Conservation (phyloP, 2,797 vertebrate species). For the Pempheris klunzingeri region DNA sequence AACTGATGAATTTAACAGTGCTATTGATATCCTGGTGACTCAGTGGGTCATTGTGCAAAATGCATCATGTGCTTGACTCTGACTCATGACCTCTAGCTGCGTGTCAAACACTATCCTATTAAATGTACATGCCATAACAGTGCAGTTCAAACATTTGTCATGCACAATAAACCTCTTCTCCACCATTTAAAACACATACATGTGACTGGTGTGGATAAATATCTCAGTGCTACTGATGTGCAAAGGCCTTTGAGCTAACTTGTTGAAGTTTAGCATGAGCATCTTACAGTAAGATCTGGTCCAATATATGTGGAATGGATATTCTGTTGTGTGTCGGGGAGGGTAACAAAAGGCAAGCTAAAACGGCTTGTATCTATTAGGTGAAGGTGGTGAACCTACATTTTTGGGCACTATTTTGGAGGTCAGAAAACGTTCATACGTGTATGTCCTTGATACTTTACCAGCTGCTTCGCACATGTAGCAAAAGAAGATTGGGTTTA, state of each 20-base stretch:
- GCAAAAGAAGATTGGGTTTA: conserved; percentile 31
- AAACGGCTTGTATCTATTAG: conserved; percentile 64
- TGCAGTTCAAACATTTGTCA: conserved; percentile 39
- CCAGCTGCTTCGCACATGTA: conserved; percentile 78
- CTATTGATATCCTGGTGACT: conserved; percentile 22
- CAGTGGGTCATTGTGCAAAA: not conserved
- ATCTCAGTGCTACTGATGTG: conserved; percentile 2
- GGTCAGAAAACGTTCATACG: conserved; percentile 67
- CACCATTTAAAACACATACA: conserved; percentile 23
- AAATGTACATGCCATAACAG: conserved; percentile 9
- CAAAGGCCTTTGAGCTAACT: conserved; percentile 3
- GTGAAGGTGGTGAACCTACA: conserved; percentile 47
- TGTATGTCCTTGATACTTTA: conserved; percentile 66
- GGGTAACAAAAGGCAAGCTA: conserved; percentile 45
- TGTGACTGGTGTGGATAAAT: conserved; percentile 23
- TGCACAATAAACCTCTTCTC: conserved; percentile 24
- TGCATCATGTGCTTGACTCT: conserved; percentile 37
- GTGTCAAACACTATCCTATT: not conserved
- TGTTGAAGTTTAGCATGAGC: conserved; percentile 5
- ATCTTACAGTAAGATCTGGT: not conserved
- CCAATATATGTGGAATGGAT: conserved; percentile 21
- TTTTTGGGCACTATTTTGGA: conserved; percentile 65
- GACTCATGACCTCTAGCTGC: conserved; percentile 28
- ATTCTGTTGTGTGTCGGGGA: conserved; percentile 16
- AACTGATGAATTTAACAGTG: conserved; percentile 21